Evolutionary conservation across 2,888 invertebrate genomes (phyloP), one percentile per base, ranked within the genome.

Genomic region (Glaucopsyche alexis): DNA sequence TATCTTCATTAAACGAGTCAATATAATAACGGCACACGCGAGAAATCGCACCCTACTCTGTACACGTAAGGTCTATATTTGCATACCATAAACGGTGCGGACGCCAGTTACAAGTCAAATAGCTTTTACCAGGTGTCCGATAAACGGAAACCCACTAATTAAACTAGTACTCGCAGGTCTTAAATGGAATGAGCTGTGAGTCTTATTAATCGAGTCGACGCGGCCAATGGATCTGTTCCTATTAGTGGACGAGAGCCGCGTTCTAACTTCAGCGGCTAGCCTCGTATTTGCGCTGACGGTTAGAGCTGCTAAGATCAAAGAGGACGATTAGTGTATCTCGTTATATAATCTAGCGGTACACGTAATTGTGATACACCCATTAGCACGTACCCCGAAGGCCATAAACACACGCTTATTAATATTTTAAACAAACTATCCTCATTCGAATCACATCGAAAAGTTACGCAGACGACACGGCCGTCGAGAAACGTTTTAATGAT

Each of bases 61-160:
- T 75, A 55, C 73, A 13, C 72, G 73, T 85, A 89, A 85, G 84
- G 87, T 79, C 82, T 78, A 84, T 78, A 85, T 84, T 86, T 76
- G 80, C 75, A 67, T 78, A 74, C 75, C 75, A 75, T 29, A 75
- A 72, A 74, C 72, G 69, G 75, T 76, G 77, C 75, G 76, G 80
- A 83, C 82, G 84, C 86, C 84, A 84, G 77, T 81, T 85, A 86
- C 87, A 87, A 86, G 84, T 86, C 82, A 85, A 88, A 88, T 88
- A 83, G 85, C 87, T 89, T 89, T 88, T 89, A 87, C 87, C 87
- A 86, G 86, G 88, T 88, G 88, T 88, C 83, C 84, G 82, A 85
- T 84, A 89, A 89, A 89, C 89, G 87, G 90, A 89, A 89, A 90
- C 88, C 85, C 85, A 87, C 89, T 91, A 90, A 91, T 91, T 91